A percentile compares a stretch with the other conserved stretches of the same genome.
Conservation (phyloP, 2,113 vertebrate genomes). For the Xiphophorus maculatus region DNA sequence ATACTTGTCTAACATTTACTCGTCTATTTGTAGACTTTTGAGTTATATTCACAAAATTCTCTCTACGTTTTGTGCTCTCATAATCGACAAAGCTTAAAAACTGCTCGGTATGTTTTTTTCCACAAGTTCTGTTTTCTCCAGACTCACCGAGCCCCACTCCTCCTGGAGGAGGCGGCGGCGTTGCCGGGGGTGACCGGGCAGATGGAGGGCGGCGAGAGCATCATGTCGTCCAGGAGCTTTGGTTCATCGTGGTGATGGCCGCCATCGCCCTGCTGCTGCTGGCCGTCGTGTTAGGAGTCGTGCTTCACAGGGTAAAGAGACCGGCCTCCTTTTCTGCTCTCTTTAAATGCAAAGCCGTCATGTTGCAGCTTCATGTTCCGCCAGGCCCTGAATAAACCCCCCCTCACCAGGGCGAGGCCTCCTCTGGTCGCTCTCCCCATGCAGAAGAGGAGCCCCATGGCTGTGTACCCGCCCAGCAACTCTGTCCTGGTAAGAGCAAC, state of each 20-base stretch:
- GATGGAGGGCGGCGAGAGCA: conserved; percentile 71
- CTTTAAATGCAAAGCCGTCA: neutral
- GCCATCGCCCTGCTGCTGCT: conserved; percentile 86
- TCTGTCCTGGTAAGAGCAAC: conserved; percentile 81
- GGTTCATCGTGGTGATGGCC: conserved; percentile 92
- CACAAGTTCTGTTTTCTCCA: conserved; percentile 41
- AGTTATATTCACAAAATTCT: neutral
- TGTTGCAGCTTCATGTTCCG: conserved; percentile 72
- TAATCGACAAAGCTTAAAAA: too few species aligned
- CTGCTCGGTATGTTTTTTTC: too few species aligned
- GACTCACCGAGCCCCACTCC: conserved; percentile 82
- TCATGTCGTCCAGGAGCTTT: conserved; percentile 83
- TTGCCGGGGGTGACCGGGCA: conserved; percentile 69
- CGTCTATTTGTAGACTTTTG: too few species aligned
- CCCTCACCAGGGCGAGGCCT: conserved; percentile 87
- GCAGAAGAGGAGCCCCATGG: conserved; percentile 85
- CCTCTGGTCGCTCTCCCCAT: conserved; percentile 83
- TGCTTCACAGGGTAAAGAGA: conserved; percentile 81
- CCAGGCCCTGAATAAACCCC: conserved; percentile 85
- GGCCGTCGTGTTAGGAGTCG: conserved; percentile 85
- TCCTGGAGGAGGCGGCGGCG: conserved; percentile 77
- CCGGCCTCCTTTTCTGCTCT: neutral
- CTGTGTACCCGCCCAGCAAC: conserved; percentile 84
- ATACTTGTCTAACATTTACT: too few species aligned
- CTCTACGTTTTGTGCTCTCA: neutral